Base-by-base conservation (phyloP, 2,113 vertebrate species). In the Gallinago paraguaiae region DNA sequence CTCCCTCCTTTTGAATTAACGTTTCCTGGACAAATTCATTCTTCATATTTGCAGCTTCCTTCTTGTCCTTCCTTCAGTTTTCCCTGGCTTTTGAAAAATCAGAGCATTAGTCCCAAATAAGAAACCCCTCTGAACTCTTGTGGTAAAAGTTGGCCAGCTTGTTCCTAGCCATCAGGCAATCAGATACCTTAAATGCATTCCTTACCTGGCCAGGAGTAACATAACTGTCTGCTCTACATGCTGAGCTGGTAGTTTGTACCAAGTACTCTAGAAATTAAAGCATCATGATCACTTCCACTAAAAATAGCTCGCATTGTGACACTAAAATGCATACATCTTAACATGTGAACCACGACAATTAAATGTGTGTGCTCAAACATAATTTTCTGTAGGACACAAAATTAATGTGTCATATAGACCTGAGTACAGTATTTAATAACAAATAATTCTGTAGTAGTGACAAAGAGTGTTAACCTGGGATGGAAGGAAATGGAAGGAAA, bases 111-210 rank as follows among this genome's bases (percentile, higher is more conserved):
- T 39, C 7, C 28, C 24, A 78, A 17, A 4, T 41, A 77, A 71
- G 41, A 67, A 82, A 37, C 2, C 9, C 6, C 7, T 39, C 59
- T 27, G 9, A 64, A 87, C 11, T 68, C 6, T 11, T 23, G 4
- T 2, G 3, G 14, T 35, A 54, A 35, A 48, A 76, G 20, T 23
- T 59, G 11, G 6, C 17, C 1, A 0, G 9, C 3, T 19, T 54
- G 4, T 30, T 82, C 35, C 33, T 11, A 41, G 14, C 9, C 4
- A 1, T 33, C 20, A 33, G 25, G 59, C 31, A 30, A 35, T 19
- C 56, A 46, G 17, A 28, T 18, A 20, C 2, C 7, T 24, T 39
- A 82, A 92, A 65, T 41, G 39, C 28, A 28, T 69, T 48, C 88
- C 74, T 95, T 95, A 56, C 67, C 37, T 17, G 6, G 64, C 41